phyloP scores from a whole-genome alignment of 2,797 vertebrate genomes.

The Acanthiza pusilla region DNA sequence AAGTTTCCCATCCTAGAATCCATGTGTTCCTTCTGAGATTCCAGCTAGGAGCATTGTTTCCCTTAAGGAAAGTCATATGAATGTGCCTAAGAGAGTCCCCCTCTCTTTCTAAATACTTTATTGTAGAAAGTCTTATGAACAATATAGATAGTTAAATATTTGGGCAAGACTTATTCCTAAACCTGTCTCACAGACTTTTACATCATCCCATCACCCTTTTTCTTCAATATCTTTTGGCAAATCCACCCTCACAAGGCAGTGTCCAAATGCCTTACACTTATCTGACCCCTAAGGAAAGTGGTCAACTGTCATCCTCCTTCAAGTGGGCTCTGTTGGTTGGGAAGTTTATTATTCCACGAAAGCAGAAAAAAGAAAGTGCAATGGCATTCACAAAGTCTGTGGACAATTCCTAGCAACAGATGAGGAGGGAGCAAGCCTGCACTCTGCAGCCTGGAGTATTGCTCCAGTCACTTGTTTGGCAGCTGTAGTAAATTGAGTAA shows the following conservation, averaged over 20 bases:
- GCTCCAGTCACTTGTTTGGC: conserved; percentile 2
- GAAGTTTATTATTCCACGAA: neutral
- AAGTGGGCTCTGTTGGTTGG: neutral
- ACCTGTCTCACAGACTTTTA: neutral
- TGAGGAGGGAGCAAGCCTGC: neutral
- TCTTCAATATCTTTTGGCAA: neutral
- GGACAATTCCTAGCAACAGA: neutral
- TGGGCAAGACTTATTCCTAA: neutral
- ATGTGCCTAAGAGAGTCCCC: neutral
- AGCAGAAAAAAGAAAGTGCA: neutral
- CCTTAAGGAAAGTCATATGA: neutral
- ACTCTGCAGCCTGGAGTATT: neutral
- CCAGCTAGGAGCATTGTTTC: neutral
- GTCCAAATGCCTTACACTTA: neutral
- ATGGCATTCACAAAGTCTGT: neutral
- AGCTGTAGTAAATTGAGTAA: conserved; percentile 21
- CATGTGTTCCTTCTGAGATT: neutral
- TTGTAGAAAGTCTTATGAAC: neutral
- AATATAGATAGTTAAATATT: neutral
- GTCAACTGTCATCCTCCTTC: neutral
- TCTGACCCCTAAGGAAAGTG: neutral
- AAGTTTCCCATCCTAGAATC: neutral
- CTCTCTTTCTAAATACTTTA: neutral
- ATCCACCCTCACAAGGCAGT: neutral
- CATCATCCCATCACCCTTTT: neutral